phyloP scores from a whole-genome alignment of 2,797 vertebrate species.

The Leptoclinus maculatus region DNA sequence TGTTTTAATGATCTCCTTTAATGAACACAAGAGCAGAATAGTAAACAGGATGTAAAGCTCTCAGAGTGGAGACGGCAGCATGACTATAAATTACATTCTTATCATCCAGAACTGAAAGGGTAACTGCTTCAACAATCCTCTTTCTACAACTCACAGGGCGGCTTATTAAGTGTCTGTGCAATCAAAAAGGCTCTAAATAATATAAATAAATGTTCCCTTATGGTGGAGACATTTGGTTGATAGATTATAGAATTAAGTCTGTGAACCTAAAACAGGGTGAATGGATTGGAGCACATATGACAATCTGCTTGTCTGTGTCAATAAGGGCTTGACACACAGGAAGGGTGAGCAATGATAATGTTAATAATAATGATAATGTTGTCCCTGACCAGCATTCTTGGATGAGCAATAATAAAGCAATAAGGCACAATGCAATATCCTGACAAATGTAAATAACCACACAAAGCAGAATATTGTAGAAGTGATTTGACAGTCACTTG shows the following conservation, averaged over 20 bases:
- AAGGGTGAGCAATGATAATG: neutral
- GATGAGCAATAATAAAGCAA: neutral
- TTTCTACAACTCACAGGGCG: neutral
- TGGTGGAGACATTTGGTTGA: neutral
- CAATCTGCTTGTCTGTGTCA: neutral
- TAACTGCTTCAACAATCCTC: neutral
- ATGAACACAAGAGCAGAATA: conserved; percentile 13
- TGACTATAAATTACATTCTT: conserved; percentile 5
- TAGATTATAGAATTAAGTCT: neutral
- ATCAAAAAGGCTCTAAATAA: neutral
- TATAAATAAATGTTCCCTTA: neutral
- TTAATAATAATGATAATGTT: neutral
- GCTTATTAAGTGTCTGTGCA: neutral
- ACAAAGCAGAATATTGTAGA: neutral
- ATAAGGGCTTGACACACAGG: neutral
- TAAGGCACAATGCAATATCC: neutral
- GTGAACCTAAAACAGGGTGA: neutral
- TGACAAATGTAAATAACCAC: neutral
- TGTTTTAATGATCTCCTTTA: conserved; percentile 12
- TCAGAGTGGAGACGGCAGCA: conserved; percentile 5
- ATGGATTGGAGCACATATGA: neutral
- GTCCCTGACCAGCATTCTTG: neutral
- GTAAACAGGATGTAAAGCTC: conserved; percentile 6
- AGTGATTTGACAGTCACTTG: neutral
- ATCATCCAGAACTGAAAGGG: conserved; percentile 12